Evolutionary conservation across 2,113 vertebrate species (phyloP), one percentile per base, ranked within the genome.

Genomic region (Mustela lutreola): DNA sequence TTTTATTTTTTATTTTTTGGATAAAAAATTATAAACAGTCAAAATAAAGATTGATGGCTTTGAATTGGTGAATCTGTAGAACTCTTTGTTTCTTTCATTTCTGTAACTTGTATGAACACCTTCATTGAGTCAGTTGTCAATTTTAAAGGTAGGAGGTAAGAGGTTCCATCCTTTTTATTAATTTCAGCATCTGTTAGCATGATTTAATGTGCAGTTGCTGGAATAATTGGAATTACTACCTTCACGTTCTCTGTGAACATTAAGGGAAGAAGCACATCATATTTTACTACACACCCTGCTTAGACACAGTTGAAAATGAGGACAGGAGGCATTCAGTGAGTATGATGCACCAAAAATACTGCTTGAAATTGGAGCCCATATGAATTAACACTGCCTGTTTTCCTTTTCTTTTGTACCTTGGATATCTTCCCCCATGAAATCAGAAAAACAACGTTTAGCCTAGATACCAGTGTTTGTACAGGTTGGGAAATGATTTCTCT

Each of bases 21-120:
- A 62, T 83, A 50, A 76, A 78, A 83, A 89, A 36, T 60, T 79
- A 31, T 36, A 26, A 82, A 86, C 5, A 53, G n/a, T 79, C 33
- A 85, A 80, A 90, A 60, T n/a, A 85, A 90, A 79, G 85, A 80
- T 26, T 91, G 39, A 14, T 58, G 31, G 22, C 56, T 93, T 93
- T 73, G 14, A 50, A 70, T 71, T 90, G 50, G 36, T 45, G 53
- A 56, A 53, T 62, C 28, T 65, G 33, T 70, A 84, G 70, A 26
- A 73, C 56, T 97, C 18, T 83, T 36, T 22, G 4, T n/a, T 36
- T 48, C 19, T 92, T 88, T 16, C 15, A 92, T 56, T 70, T 53
- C 4, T 79, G 7, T 19, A 92, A 83, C 39, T 91, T 76, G 7
- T 62, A 45, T 53, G 53, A 75, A 39, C 4, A 67, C 50, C 93